phyloP scores from a whole-genome alignment of 2,888 invertebrate genomes.

The Keiferia lycopersicella region DNA sequence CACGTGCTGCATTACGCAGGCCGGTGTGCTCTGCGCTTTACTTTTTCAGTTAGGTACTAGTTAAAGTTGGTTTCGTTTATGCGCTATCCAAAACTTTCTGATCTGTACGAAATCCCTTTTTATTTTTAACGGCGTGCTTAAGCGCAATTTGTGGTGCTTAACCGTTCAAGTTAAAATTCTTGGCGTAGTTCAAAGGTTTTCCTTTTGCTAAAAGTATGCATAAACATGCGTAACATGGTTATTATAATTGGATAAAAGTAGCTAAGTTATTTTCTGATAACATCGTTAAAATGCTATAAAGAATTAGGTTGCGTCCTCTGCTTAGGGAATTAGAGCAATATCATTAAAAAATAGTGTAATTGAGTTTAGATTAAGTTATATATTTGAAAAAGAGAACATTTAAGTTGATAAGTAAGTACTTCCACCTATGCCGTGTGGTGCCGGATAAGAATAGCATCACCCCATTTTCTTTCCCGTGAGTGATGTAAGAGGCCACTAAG shows the following conservation, averaged over 20 bases:
- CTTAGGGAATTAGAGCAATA: background rate
- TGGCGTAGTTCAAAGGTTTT: slow-evolving; percentile 11
- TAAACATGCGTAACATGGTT: slow-evolving; percentile 6
- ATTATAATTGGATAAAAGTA: slow-evolving; percentile 6
- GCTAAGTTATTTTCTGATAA: background rate
- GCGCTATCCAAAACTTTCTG: background rate
- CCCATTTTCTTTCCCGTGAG: no score
- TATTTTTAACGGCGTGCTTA: slow-evolving; percentile 28
- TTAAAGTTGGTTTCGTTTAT: no score
- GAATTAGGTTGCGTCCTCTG: background rate
- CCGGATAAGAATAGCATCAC: no score
- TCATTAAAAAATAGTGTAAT: background rate
- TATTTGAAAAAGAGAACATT: no score
- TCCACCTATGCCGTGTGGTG: no score
- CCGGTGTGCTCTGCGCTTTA: no score
- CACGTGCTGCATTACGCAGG: no score
- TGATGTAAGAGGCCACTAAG: no score
- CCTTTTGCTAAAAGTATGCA: slow-evolving; percentile 22
- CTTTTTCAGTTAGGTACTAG: no score
- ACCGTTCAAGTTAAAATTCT: slow-evolving; percentile 26
- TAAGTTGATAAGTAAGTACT: no score
- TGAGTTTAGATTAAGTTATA: background rate
- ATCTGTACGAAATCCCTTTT: slow-evolving; percentile 21
- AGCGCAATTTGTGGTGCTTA: slow-evolving; percentile 24
- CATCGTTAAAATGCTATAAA: slow-evolving; percentile 7